Evolutionary conservation across 2,797 vertebrate genomes (phyloP).

Genomic region (Rallus crepitans): DNA sequence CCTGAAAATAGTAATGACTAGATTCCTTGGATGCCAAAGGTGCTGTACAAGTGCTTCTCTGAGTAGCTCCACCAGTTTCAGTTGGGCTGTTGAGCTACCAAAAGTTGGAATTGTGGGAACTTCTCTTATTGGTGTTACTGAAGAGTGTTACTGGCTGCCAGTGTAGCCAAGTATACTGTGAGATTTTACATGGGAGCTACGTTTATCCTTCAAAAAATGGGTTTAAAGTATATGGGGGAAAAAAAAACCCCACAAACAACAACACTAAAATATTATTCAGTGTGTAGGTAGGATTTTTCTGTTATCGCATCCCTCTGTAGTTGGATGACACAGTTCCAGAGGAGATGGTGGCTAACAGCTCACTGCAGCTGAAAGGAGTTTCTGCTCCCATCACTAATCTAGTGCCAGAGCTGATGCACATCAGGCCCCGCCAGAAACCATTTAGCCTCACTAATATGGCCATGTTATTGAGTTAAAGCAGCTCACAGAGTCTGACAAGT

Average conservation of each 20-base stretch:
- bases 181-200: neutral
- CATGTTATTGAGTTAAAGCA: conserved; percentile 52
- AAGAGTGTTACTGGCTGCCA: neutral
- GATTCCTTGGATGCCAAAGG: neutral
- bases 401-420: neutral
- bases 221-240: neutral
- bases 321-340: neutral
- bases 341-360: neutral
- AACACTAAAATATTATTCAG: too few relatives aligned
- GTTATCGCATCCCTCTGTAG: neutral
- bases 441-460: conserved; percentile 33
- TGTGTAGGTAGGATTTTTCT: neutral
- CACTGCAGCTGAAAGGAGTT: neutral
- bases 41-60: fast-evolving
- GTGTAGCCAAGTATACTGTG: neutral
- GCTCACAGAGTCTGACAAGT: conserved; percentile 15
- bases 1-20: neutral
- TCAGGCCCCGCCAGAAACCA: conserved; percentile 21
- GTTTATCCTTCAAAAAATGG: neutral
- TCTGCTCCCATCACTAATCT: neutral
- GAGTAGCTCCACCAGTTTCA: neutral
- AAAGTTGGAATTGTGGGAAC: neutral
- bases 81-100: neutral
- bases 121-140: fast-evolving
- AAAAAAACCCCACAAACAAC: neutral